Conservation (phyloP, 2,888 invertebrate genomes). For the Conistra vaccinii region DNA sequence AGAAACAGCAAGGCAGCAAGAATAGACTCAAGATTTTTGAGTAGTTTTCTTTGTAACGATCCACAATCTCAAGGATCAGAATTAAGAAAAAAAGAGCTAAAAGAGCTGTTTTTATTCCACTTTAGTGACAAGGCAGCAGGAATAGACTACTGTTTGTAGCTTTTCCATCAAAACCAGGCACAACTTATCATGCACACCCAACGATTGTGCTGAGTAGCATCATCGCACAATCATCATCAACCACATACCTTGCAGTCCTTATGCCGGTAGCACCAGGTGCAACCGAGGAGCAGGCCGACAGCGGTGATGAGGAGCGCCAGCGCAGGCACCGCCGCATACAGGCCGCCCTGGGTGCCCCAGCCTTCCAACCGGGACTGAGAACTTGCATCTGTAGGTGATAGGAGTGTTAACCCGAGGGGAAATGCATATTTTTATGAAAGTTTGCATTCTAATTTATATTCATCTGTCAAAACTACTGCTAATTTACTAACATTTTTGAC, state of each 20-base stretch:
- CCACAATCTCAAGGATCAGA: background rate
- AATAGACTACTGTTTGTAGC: background rate
- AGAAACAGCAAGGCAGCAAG: background rate
- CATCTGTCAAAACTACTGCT: background rate
- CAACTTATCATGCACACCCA: background rate
- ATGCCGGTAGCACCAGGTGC: constrained; percentile 89
- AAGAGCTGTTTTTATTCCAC: background rate
- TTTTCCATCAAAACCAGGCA: background rate
- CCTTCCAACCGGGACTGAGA: constrained; percentile 66
- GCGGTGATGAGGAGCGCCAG: constrained; percentile 86
- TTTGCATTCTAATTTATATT: background rate
- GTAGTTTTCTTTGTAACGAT: background rate
- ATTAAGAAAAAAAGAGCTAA: background rate
- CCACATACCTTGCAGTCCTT: constrained; percentile 87
- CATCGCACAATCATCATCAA: background rate
- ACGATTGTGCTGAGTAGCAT: no score
- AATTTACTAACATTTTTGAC: background rate
- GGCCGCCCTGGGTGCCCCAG: constrained; percentile 78
- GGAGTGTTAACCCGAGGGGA: background rate
- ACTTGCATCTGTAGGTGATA: constrained; percentile 73
- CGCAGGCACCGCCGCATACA: constrained; percentile 83
- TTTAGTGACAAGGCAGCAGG: constrained; percentile 3
- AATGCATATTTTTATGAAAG: background rate
- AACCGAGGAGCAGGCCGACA: constrained; percentile 84
- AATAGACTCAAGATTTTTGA: background rate